phyloP scores from a whole-genome alignment of 1,140 invertebrate genomes.

The Antheraea mylitta region DNA sequence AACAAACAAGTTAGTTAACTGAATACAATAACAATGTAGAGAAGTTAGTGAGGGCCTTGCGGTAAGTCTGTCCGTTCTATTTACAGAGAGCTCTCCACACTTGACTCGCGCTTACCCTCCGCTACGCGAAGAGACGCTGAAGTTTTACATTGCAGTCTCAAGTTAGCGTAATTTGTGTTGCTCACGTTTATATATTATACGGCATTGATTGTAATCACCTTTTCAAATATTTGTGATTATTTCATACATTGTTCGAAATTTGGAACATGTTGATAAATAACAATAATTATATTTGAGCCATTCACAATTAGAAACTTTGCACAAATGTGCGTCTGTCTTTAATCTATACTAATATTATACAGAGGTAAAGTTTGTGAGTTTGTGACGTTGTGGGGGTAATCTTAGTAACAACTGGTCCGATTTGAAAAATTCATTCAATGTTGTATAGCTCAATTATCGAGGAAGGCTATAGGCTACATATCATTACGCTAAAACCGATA shows the following conservation, averaged over 20 bases:
- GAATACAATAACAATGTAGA: slow-evolving; percentile 50
- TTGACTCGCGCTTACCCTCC: slow-evolving; percentile 47
- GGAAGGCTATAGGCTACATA: too few species aligned
- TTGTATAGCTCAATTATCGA: too few species aligned
- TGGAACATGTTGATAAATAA: too few species aligned
- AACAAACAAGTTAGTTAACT: slow-evolving; percentile 54
- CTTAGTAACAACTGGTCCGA: too few species aligned
- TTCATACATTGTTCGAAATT: not conserved
- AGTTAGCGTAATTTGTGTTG: slow-evolving; percentile 51
- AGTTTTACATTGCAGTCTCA: slow-evolving; percentile 49
- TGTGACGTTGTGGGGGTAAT: too few species aligned
- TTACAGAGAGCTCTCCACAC: slow-evolving; percentile 39
- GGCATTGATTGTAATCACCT: slow-evolving; percentile 15
- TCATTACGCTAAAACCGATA: too few species aligned
- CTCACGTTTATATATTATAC: slow-evolving; percentile 43
- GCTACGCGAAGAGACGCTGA: slow-evolving; percentile 28
- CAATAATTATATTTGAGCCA: too few species aligned
- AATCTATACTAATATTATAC: too few species aligned
- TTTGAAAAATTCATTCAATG: too few species aligned
- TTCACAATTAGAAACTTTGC: too few species aligned
- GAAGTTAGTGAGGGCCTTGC: slow-evolving; percentile 34
- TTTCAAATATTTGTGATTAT: slow-evolving; percentile 15
- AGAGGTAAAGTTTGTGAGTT: too few species aligned
- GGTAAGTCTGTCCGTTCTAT: slow-evolving; percentile 39
- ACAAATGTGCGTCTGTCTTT: too few species aligned